A percentile compares a stretch with the other conserved stretches of the same genome.
Conservation (phyloP, 2,113 vertebrate genomes). For the Nematolebias whitei region DNA sequence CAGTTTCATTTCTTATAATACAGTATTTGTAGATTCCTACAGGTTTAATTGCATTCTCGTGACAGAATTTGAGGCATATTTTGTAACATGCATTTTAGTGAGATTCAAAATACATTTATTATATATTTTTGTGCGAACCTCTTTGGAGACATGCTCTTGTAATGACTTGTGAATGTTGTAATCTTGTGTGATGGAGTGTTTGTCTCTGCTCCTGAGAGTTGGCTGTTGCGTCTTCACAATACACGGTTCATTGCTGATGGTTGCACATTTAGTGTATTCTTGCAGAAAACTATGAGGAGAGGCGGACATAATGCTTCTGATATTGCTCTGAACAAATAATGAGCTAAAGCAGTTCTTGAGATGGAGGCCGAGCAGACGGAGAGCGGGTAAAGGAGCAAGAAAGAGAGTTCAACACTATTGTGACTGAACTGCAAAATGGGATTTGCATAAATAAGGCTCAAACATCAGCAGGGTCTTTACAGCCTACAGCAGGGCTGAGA, state of each 20-base stretch:
- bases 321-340: conserved; percentile 63
- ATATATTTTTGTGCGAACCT: neutral
- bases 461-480: conserved; percentile 70
- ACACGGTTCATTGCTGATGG: conserved; percentile 9
- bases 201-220: neutral
- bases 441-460: conserved; percentile 83
- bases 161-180: conserved; percentile 18
- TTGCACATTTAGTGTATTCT: conserved; percentile 21
- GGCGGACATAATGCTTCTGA: conserved; percentile 54
- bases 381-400: conserved; percentile 36
- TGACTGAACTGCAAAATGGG: conserved; percentile 79
- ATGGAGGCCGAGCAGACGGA: conserved; percentile 65
- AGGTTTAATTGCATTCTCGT: too few relatives aligned
- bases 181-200: neutral
- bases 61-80: neutral
- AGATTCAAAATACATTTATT: neutral
- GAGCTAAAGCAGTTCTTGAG: conserved; percentile 59
- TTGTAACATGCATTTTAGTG: too few relatives aligned
- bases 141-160: neutral
- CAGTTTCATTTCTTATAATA: too few relatives aligned
- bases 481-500: conserved; percentile 65
- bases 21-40: too few relatives aligned
- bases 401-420: conserved; percentile 71
- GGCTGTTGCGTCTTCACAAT: conserved; percentile 10
- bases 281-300: conserved; percentile 39